Percentiles rank a stretch among this genome's conserved stretches.
Conservation (phyloP, 2,113 vertebrate genomes). For the Panthera leo region DNA sequence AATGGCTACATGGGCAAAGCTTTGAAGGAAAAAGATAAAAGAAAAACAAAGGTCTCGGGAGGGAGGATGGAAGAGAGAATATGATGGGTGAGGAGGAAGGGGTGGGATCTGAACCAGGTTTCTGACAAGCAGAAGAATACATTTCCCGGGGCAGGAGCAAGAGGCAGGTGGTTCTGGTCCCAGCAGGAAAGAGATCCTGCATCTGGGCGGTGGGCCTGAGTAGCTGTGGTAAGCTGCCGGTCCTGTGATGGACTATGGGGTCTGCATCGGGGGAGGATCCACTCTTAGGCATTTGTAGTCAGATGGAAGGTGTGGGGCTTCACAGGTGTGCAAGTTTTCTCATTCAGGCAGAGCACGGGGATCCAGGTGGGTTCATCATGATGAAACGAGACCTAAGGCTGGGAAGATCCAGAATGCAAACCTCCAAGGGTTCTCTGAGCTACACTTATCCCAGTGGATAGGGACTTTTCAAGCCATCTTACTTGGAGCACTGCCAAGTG, state of each 20-base stretch:
- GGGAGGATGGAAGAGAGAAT: background rate
- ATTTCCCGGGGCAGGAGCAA: background rate
- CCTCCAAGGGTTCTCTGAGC: background rate
- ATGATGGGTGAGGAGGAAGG: background rate
- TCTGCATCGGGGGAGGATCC: background rate
- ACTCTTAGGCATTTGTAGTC: background rate
- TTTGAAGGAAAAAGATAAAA: slow-evolving; percentile 54
- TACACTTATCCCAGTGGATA: fast-evolving
- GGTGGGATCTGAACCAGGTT: background rate
- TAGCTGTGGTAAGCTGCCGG: background rate
- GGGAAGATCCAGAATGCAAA: background rate
- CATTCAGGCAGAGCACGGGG: background rate
- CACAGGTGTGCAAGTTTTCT: background rate
- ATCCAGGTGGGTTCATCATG: background rate
- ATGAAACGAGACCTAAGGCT: background rate
- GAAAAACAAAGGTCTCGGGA: background rate
- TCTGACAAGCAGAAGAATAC: background rate
- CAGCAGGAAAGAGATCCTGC: background rate
- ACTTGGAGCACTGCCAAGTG: background rate
- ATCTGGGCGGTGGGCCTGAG: background rate
- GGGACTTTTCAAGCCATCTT: background rate
- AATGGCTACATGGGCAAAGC: slow-evolving; percentile 29
- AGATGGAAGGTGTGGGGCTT: background rate
- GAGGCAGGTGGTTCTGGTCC: background rate
- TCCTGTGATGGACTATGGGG: background rate